Base-by-base conservation (phyloP, 2,113 vertebrate genomes). In the Machaerirhynchus nigripectus region DNA sequence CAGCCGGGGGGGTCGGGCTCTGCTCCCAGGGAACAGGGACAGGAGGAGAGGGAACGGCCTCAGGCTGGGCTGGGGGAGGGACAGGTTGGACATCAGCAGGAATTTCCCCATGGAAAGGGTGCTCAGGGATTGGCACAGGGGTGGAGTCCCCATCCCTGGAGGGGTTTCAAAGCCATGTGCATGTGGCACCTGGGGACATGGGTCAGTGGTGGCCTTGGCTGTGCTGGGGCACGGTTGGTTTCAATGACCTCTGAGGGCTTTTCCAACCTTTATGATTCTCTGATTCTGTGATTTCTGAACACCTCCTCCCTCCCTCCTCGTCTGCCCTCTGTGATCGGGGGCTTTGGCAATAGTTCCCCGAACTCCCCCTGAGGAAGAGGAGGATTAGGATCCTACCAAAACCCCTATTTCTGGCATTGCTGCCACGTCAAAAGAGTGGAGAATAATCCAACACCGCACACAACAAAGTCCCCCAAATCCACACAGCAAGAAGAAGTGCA, bases 361-460 rank as follows among this genome's bases (percentile, higher is more conserved):
- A 19, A n/a, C 30, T 56, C 6, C 42, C 39, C 15, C 18, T 24
- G 59, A 50, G 55, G 56, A 81, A 77, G 0, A 1, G 7, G 7
- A 8, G 26, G 31, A 33, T 33, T 1, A 33, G 16, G 55, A n/a
- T 47, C 26, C 27, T 27, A 16, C 26, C 23, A 37, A 78, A 53
- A 1, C 3, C 8, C 15, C 14, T 7, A 2, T 46, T 59, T 46
- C 47, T 71, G 42, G 23, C 35, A 20, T 3, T 11, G 1, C 2
- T 55, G 24, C 7, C 33, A 0, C 5, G 10, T 13, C 30, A 26
- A 24, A 76, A 31, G 27, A 64, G 21, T 1, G 13, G 10, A 15
- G 21, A 30, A 33, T 1, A 42, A 80, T 9, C 37, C 14, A 87
- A 30, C 15, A 73, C 11, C 3, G 1, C 42, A 27, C 20, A 10